Conservation (phyloP, 92 coral and sea anemone species). For the Porites divaricata region DNA sequence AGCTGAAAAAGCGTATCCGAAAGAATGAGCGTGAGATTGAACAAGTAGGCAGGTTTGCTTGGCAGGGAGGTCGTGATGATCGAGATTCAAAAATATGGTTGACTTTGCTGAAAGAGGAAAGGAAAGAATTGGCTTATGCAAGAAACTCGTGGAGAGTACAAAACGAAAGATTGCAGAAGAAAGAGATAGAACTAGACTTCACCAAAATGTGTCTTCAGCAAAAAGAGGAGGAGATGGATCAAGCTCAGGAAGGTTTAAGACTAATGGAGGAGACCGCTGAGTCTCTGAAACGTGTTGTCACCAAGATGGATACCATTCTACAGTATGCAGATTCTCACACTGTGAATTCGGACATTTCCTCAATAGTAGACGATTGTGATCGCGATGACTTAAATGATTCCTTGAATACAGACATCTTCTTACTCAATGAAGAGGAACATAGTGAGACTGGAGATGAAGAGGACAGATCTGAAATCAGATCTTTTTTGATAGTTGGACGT, state of each 20-base stretch:
- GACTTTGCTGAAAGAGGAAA: not conserved
- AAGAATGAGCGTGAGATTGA: slow-evolving; percentile 13
- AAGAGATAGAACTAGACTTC: not conserved
- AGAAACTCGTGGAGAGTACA: not conserved
- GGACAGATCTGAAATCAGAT: not conserved
- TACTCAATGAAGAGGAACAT: not conserved
- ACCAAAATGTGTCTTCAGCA: not conserved
- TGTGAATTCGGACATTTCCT: not conserved
- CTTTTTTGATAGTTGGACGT: not conserved
- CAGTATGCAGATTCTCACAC: not conserved
- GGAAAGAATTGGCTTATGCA: not conserved
- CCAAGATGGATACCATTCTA: not conserved
- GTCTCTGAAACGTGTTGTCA: not conserved
- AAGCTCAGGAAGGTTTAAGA: not conserved
- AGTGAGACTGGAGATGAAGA: not conserved
- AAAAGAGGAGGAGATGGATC: not conserved
- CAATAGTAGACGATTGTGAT: not conserved
- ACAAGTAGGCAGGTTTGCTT: not conserved
- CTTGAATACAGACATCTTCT: not conserved
- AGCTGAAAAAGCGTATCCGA: slow-evolving; percentile 14
- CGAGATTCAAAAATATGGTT: not conserved
- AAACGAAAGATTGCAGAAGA: not conserved
- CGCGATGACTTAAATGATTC: not conserved
- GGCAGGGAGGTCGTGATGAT: slow-evolving; percentile 12
- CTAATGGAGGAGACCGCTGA: not conserved